phyloP scores from a whole-genome alignment of 2,113 vertebrate species.

The Xiphophorus couchianus region DNA sequence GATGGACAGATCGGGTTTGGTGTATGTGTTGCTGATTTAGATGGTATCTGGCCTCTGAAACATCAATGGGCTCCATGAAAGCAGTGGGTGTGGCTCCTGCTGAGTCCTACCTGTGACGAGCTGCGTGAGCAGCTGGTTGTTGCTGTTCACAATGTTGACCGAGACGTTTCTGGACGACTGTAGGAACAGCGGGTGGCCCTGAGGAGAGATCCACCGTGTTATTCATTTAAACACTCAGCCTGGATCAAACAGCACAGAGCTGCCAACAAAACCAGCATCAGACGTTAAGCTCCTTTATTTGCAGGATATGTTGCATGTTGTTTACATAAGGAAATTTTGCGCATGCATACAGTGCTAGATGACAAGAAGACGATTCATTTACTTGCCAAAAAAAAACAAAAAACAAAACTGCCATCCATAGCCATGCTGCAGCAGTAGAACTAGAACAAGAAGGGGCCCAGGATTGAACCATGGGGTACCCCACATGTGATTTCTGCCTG shows the following conservation, averaged over 20 bases:
- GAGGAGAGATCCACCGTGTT: slow-evolving; percentile 26
- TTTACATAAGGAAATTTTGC: too few relatives aligned
- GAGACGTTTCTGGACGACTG: slow-evolving; percentile 97
- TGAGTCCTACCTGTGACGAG: slow-evolving; percentile 87
- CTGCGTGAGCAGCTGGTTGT: slow-evolving; percentile 92
- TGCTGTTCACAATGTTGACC: slow-evolving; percentile 92
- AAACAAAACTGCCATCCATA: too few relatives aligned
- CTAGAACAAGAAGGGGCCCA: too few relatives aligned
- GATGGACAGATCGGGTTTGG: not conserved
- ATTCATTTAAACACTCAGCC: not conserved
- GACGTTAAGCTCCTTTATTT: not conserved
- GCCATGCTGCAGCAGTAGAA: too few relatives aligned
- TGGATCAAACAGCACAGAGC: not conserved
- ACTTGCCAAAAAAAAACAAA: too few relatives aligned
- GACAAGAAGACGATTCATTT: too few relatives aligned
- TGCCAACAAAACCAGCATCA: not conserved
- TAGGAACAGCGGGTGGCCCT: slow-evolving; percentile 95
- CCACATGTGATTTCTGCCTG: too few relatives aligned
- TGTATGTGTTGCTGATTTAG: not conserved
- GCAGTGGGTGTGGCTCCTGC: not conserved
- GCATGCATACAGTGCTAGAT: too few relatives aligned
- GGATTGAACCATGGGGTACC: too few relatives aligned
- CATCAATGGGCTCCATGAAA: not conserved
- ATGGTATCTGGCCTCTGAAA: not conserved
- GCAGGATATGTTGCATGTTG: not conserved